Conservation (phyloP, 2,113 vertebrate genomes). For the Gnathonemus longibarbis region DNA sequence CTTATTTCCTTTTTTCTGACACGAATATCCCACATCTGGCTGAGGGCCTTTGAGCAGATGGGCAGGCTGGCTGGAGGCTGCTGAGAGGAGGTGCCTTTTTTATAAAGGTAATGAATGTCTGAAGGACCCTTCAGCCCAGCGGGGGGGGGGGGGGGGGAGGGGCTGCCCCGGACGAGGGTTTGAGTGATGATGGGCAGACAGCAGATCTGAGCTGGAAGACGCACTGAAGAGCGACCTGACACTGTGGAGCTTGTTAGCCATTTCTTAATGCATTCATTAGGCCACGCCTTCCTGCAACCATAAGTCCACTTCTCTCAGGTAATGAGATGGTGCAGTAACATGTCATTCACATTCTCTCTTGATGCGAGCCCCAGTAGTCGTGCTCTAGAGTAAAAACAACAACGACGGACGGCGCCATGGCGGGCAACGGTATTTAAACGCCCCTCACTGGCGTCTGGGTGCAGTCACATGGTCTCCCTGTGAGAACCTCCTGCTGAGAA, state of each 20-base stretch:
- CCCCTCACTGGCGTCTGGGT: not conserved
- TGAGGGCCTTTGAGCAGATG: slow-evolving; percentile 63
- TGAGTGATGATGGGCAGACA: slow-evolving; percentile 25
- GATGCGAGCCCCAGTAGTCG: not conserved
- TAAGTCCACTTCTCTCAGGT: not conserved
- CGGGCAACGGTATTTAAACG: not conserved
- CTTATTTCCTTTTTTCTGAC: slow-evolving; percentile 34
- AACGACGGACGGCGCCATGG: not conserved
- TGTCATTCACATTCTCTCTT: not conserved
- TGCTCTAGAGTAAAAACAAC: not conserved
- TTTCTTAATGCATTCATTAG: not conserved
- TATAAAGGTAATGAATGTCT: slow-evolving; percentile 72
- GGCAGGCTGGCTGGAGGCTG: slow-evolving; percentile 48
- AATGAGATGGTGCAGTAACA: not conserved
- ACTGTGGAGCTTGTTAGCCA: not conserved
- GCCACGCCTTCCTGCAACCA: not conserved
- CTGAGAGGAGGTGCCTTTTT: slow-evolving; percentile 60
- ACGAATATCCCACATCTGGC: slow-evolving; percentile 59
- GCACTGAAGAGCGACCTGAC: not conserved
- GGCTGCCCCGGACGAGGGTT: not conserved
- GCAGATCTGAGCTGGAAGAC: not conserved
- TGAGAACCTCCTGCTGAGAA: not conserved
- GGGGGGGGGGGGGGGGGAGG: slow-evolving; percentile 50
- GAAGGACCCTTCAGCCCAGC: slow-evolving; percentile 51
- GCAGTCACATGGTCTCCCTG: not conserved